These are phyloP conservation scores for Sipunculus nudus DNA, from an alignment of 2,888 invertebrate species.

Conservation along the genomic window DNA sequence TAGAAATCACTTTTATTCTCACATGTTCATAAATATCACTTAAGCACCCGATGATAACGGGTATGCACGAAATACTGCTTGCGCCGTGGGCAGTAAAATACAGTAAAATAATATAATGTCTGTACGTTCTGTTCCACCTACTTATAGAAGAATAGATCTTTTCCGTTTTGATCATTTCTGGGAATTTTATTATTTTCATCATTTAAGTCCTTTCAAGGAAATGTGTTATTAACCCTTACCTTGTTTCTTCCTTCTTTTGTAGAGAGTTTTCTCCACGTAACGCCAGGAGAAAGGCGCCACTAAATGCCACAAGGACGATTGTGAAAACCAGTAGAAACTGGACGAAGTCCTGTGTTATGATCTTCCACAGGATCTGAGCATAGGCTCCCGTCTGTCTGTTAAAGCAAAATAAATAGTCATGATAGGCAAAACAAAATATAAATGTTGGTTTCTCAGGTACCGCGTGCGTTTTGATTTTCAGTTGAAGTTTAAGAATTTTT, in stretches of 20 bases:
- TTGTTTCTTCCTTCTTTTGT: slow-evolving; percentile 2
- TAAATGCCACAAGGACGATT: slow-evolving; percentile 55
- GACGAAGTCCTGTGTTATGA: slow-evolving; percentile 50
- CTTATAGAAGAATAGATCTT: no score
- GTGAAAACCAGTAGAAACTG: slow-evolving; percentile 53
- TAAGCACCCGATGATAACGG: no score
- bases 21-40: no score
- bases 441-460: background rate
- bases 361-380: slow-evolving; percentile 52
- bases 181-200: background rate
- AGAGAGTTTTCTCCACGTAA: slow-evolving; percentile 49
- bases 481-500: no score
- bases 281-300: slow-evolving; percentile 51
- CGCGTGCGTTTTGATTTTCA: no score
- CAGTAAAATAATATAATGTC: slow-evolving; percentile 6
- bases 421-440: background rate
- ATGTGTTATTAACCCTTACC: background rate
- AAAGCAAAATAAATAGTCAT: slow-evolving; percentile 2
- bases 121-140: no score
- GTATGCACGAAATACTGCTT: no score
- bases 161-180: no score
- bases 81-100: no score
- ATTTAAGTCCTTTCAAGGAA: background rate
- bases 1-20: no score
- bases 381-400: slow-evolving; percentile 56